Evolutionary conservation across 2,797 vertebrate species (phyloP).

Genomic region (Sebastes melanostomus): DNA sequence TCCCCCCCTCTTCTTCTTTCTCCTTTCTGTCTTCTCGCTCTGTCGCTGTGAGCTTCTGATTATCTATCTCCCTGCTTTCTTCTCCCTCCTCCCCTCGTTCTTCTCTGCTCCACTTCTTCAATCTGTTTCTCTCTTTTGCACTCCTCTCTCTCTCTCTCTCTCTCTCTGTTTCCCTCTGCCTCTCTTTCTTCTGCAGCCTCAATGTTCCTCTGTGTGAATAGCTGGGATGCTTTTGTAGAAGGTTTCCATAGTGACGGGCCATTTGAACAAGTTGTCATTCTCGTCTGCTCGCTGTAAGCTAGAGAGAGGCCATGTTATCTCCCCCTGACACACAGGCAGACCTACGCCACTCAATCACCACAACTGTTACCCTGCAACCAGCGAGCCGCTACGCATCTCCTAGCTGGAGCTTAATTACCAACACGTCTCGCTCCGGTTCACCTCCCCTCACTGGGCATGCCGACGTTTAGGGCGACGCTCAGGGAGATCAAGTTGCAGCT

Average conservation of each 20-base stretch:
- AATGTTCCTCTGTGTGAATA: slow-evolving; percentile 72
- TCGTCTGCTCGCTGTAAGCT: slow-evolving; percentile 61
- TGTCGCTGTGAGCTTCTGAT: slow-evolving; percentile 37
- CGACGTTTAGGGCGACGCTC: neutral
- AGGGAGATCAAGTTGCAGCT: neutral
- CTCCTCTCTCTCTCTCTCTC: neutral
- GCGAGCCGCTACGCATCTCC: slow-evolving; percentile 5
- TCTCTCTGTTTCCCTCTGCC: neutral
- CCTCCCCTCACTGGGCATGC: neutral
- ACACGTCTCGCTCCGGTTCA: neutral
- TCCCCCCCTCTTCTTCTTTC: neutral
- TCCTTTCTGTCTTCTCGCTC: slow-evolving; percentile 15
- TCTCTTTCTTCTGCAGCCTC: slow-evolving; percentile 43
- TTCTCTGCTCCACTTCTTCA: slow-evolving; percentile 45
- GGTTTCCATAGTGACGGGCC: slow-evolving; percentile 79
- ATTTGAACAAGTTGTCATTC: slow-evolving; percentile 78
- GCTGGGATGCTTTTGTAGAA: slow-evolving; percentile 78
- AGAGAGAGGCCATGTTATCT: slow-evolving; percentile 66
- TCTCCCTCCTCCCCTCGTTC: slow-evolving; percentile 13
- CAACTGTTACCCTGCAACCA: slow-evolving; percentile 29
- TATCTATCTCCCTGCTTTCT: slow-evolving; percentile 42
- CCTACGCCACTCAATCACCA: slow-evolving; percentile 46
- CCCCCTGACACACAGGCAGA: slow-evolving; percentile 50
- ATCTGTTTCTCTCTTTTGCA: slow-evolving; percentile 36
- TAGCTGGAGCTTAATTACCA: slow-evolving; percentile 31